Base-by-base conservation (phyloP, 2,113 vertebrate species). In the Entomyzon cyanotis region DNA sequence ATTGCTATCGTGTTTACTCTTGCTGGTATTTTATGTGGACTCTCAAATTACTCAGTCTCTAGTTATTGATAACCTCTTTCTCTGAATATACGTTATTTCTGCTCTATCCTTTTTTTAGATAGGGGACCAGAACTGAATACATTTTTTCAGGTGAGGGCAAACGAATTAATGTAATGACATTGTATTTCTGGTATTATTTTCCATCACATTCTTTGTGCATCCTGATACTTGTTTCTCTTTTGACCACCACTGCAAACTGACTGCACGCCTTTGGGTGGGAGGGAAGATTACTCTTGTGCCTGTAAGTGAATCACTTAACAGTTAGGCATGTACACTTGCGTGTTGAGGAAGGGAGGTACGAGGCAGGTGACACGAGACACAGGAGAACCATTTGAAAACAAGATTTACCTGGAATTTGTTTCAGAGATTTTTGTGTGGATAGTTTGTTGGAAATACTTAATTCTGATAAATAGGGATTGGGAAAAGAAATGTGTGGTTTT, bases 101-200 rank as follows among this genome's bases (percentile, higher is more conserved):
- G 71, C 91, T 71, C 64, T 93, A 56, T 94, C 85, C 68, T 86
- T 77, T 80, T 92, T 94, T 84, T 88, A 90, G 91, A 89, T 89
- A 91, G 86, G 86, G 89, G 55, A 95, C 91, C 68, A 95, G 86
- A 94, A 87, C 86, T 95, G 80, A 92, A 91, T 92, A 84, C 52
- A 75, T 41, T 93, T 94, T 96, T 90, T 69, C 76, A 95, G 79
- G 79, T 92, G 95, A 94, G 64, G 89, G 92, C 63, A 94, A 92
- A 74, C 37, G 42, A 77, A 33, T 92, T 88, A 88, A 86, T 84
- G 39, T 78, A 81, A 71, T 67, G 78, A 19, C 18, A 10, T 76
- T 76, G 85, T 92, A 49, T 55, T 93, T 90, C 67, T 69, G 28
- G 16, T 89, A 31, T 87, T 86, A 67, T 63, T 94, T 94, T 87